Conservation (phyloP, 2,888 invertebrate genomes). For the Hemithea aestivaria region DNA sequence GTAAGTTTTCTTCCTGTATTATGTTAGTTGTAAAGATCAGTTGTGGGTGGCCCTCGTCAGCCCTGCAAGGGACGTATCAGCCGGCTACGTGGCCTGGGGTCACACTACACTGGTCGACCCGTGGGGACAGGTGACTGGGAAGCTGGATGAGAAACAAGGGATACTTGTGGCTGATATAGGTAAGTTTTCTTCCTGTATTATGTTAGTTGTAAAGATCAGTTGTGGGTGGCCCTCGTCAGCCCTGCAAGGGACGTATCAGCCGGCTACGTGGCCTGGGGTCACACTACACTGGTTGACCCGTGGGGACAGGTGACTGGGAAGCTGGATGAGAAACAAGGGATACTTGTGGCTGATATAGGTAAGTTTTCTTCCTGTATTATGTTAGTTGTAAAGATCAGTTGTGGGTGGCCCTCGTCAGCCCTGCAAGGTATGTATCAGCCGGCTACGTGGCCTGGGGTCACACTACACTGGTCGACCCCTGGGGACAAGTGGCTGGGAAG, state of each 20-base stretch:
- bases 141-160: conserved; percentile 84
- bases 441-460: conserved; percentile 95
- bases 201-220: conserved; percentile 81
- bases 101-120: conserved; percentile 92
- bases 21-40: too few relatives aligned
- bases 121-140: conserved; percentile 86
- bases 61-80: conserved; percentile 86
- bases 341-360: conserved; percentile 88
- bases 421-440: conserved; percentile 85
- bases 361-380: conserved; percentile 29
- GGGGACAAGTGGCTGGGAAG: conserved; percentile 85
- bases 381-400: conserved; percentile 42
- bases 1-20: too few relatives aligned
- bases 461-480: conserved; percentile 89
- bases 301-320: conserved; percentile 87
- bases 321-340: conserved; percentile 84
- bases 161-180: conserved; percentile 88
- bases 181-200: conserved; percentile 54
- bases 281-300: conserved; percentile 90
- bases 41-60: conserved; percentile 92
- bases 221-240: conserved; percentile 91
- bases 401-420: conserved; percentile 91
- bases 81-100: conserved; percentile 93
- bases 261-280: conserved; percentile 93
- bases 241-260: conserved; percentile 87